A percentile compares a stretch with the other conserved stretches of the same genome.
Evolutionary conservation across 2,888 invertebrate species (phyloP).

Genomic region (Byasa hedistus): DNA sequence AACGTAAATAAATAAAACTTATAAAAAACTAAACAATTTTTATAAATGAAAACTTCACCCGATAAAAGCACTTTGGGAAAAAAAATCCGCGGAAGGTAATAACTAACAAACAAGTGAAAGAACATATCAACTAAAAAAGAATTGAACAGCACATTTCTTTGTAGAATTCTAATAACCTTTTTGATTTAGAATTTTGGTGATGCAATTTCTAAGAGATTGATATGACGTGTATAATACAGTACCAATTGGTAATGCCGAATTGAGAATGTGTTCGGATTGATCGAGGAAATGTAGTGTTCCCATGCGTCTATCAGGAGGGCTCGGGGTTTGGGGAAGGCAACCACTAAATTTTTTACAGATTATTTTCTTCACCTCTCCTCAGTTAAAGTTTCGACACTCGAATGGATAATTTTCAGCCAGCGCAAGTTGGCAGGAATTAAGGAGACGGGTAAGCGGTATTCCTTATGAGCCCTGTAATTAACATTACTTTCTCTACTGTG

Average conservation of each 20-base stretch:
- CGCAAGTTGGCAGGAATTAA: constrained; percentile 68
- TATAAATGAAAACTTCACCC: background rate
- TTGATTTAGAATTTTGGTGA: background rate
- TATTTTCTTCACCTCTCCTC: constrained; percentile 59
- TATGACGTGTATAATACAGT: background rate
- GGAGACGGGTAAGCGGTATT: constrained; percentile 69
- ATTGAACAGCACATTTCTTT: constrained; percentile 24
- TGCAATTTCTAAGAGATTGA: background rate
- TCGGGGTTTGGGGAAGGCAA: constrained; percentile 42
- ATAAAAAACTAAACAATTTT: background rate
- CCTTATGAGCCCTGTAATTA: constrained; percentile 69
- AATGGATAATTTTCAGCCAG: constrained; percentile 61
- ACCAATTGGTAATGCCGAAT: constrained; percentile 16
- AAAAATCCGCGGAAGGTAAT: background rate
- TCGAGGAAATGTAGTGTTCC: constrained; percentile 37
- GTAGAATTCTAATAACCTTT: background rate
- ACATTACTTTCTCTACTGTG: constrained; percentile 23
- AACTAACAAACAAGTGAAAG: background rate
- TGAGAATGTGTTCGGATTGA: constrained; percentile 20
- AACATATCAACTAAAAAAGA: background rate
- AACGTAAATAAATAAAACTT: constrained; percentile 2
- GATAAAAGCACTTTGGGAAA: background rate
- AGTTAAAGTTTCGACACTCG: constrained; percentile 40
- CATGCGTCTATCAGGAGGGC: constrained; percentile 41
- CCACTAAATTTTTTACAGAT: constrained; percentile 50